These are phyloP conservation scores for Melitaea cinxia DNA, from an alignment of 1,140 invertebrate species.

Conservation along the genomic window DNA sequence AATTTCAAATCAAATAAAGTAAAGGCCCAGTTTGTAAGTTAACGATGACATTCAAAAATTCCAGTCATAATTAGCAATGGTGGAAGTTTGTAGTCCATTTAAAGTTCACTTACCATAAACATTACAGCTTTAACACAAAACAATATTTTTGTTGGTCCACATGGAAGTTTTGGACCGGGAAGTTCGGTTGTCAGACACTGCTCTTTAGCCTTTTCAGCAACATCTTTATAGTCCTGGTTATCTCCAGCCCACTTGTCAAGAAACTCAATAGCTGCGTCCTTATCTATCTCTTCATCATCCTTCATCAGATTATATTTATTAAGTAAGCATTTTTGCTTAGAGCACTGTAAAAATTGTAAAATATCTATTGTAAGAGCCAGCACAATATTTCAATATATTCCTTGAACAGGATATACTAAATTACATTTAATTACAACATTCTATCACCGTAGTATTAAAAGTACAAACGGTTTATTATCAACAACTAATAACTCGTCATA, in stretches of 20 bases:
- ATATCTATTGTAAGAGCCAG: too few species aligned
- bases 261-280: conserved; percentile 43
- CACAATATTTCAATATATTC: neutral
- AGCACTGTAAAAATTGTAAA: conserved; percentile 51
- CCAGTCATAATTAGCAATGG: too few species aligned
- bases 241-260: conserved; percentile 47
- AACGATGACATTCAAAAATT: too few species aligned
- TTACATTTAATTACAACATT: too few species aligned
- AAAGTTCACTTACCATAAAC: conserved; percentile 52
- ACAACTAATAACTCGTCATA: too few species aligned
- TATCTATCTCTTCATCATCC: conserved; percentile 48
- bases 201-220: conserved; percentile 46
- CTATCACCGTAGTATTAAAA: too few species aligned
- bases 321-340: conserved; percentile 57
- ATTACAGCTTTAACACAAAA: conserved; percentile 50
- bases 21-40: too few species aligned
- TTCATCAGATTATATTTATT: conserved; percentile 54
- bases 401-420: too few species aligned
- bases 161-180: conserved; percentile 52
- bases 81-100: too few species aligned
- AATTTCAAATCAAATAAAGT: too few species aligned
- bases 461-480: too few species aligned
- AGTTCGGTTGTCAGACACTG: conserved; percentile 49
- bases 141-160: conserved; percentile 50
- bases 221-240: conserved; percentile 49